These are phyloP conservation scores for Ophiodon elongatus DNA, from an alignment of 2,113 vertebrate genomes.

Conservation along the genomic window DNA sequence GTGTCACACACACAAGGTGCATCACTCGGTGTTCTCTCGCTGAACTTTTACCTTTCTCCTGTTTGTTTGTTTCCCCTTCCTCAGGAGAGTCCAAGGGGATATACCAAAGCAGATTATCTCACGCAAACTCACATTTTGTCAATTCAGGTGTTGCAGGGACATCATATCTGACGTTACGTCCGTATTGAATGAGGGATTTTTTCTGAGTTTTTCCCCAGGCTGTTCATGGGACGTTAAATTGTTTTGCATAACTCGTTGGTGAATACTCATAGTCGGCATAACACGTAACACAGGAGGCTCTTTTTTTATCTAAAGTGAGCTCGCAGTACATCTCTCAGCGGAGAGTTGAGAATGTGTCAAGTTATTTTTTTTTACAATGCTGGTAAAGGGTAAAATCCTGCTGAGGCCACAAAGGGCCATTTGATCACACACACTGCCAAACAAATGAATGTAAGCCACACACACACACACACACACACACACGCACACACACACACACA, in stretches of 20 bases:
- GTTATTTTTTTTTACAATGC: constrained; percentile 13
- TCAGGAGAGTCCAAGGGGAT: neutral
- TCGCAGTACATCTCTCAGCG: neutral
- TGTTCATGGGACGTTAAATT: constrained; percentile 16
- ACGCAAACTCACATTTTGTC: neutral
- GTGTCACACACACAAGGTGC: constrained; percentile 39
- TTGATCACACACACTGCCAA: constrained; percentile 4
- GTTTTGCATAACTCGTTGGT: constrained; percentile 10
- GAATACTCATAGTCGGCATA: constrained; percentile 1
- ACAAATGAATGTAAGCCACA: constrained; percentile 15
- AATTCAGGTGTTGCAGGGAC: neutral
- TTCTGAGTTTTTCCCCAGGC: neutral
- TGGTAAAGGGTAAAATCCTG: constrained; percentile 12
- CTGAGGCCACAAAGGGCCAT: constrained; percentile 8
- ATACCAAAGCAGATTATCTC: constrained; percentile 13
- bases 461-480: neutral
- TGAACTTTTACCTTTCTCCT: constrained; percentile 56
- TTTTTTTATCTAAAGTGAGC: neutral
- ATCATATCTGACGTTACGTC: neutral
- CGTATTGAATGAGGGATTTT: neutral
- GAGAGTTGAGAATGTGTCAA: constrained; percentile 11
- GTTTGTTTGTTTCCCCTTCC: constrained; percentile 51
- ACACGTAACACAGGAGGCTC: constrained; percentile 20
- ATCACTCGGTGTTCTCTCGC: constrained; percentile 40
- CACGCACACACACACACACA: neutral